A percentile compares a stretch with the other conserved stretches of the same genome.
Conservation (phyloP, 2,888 invertebrate species). For the Cheilosia pagana region DNA sequence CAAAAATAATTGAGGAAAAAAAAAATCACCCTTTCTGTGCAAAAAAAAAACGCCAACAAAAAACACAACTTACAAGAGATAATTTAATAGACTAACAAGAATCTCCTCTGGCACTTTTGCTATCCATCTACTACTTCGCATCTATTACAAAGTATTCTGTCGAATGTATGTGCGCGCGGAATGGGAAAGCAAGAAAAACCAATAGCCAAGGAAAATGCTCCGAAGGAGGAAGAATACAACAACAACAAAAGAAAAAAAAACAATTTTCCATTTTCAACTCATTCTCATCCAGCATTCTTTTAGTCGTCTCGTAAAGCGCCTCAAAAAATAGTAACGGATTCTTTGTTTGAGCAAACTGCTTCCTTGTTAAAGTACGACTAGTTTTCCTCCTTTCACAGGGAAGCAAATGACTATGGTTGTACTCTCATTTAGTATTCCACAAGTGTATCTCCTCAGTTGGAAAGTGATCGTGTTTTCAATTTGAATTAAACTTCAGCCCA, state of each 20-base stretch:
- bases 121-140: slow-evolving; percentile 58
- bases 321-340: slow-evolving; percentile 71
- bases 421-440: slow-evolving; percentile 72
- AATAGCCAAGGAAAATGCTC: slow-evolving; percentile 29
- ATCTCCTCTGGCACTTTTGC: slow-evolving; percentile 69
- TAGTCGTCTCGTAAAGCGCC: slow-evolving; percentile 65
- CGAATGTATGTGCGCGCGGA: slow-evolving; percentile 7
- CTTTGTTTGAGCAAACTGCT: slow-evolving; percentile 71
- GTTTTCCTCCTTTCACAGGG: slow-evolving; percentile 6
- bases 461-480: slow-evolving; percentile 75
- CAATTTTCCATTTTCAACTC: slow-evolving; percentile 64
- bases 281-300: slow-evolving; percentile 41
- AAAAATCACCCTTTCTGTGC: slow-evolving; percentile 7
- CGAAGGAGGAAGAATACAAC: background rate
- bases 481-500: slow-evolving; percentile 73
- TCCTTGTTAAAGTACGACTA: slow-evolving; percentile 10
- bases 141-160: slow-evolving; percentile 68
- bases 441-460: slow-evolving; percentile 71
- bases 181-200: slow-evolving; percentile 9
- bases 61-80: slow-evolving; percentile 62
- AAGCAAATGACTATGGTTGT: slow-evolving; percentile 64
- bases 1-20: background rate
- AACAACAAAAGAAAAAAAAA: slow-evolving; percentile 28
- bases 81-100: slow-evolving; percentile 75
- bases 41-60: slow-evolving; percentile 18